Evolutionary conservation across 37 sponge, comb jelly and placozoan genomes (phyloP).

Genomic region (Mnemiopsis leidyi): DNA sequence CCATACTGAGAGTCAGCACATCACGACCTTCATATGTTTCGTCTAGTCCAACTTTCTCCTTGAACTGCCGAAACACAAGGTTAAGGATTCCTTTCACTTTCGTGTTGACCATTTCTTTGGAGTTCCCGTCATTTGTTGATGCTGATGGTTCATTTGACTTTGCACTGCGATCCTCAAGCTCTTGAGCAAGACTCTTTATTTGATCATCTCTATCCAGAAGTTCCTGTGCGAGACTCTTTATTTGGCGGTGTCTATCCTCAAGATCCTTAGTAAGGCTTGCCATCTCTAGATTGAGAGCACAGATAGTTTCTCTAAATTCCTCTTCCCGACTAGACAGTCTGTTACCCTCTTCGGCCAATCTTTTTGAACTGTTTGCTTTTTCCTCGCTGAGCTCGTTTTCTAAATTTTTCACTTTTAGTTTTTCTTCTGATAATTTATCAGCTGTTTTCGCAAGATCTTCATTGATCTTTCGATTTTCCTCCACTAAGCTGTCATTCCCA

Average conservation of each 20-base stretch:
- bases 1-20: neutral
- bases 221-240: neutral
- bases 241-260: neutral
- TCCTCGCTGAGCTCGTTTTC: neutral
- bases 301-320: neutral
- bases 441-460: neutral
- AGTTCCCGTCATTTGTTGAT: neutral
- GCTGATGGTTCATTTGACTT: neutral
- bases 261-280: neutral
- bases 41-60: neutral
- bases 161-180: neutral
- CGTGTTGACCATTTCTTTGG: neutral
- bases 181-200: neutral
- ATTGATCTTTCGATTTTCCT: neutral
- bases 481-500: neutral
- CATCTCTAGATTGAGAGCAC: neutral
- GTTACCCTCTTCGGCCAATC: neutral
- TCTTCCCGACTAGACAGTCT: neutral
- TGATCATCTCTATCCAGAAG: neutral
- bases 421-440: neutral
- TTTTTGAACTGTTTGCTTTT: neutral
- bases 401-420: neutral
- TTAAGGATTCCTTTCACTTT: constrained; percentile 34
- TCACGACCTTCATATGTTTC: neutral
- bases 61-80: neutral